A percentile compares a stretch with the other conserved stretches of the same genome.
Evolutionary conservation across 2,888 invertebrate genomes (phyloP).

Genomic region (Drosophila cognata): DNA sequence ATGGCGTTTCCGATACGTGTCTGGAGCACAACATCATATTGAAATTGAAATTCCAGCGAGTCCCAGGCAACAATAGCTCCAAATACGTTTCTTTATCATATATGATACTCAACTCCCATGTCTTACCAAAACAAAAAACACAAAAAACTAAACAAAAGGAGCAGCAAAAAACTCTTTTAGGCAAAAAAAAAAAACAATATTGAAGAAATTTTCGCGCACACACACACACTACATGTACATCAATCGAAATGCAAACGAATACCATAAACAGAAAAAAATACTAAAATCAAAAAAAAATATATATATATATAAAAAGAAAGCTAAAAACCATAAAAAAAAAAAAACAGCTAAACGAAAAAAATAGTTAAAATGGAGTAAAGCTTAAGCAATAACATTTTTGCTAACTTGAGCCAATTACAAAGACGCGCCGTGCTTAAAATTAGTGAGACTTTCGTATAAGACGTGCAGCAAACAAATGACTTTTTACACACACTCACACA

Average conservation of each 20-base stretch:
- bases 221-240: conserved; percentile 40
- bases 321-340: conserved; percentile 1
- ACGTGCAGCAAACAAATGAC: conserved; percentile 73
- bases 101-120: conserved; percentile 49
- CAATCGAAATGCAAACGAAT: conserved; percentile 78
- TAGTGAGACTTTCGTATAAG: conserved; percentile 59
- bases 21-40: conserved; percentile 44
- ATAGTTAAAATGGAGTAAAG: conserved; percentile 28
- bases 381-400: conserved; percentile 8
- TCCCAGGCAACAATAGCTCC: conserved; percentile 47
- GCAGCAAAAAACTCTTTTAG: conserved; percentile 38
- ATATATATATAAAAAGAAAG: conserved; percentile 18
- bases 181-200: conserved; percentile 29
- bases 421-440: conserved; percentile 54
- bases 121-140: conserved; percentile 24
- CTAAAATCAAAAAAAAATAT: conserved; percentile 32
- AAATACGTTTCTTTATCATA: conserved; percentile 35
- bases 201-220: conserved; percentile 46
- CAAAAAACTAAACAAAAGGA: conserved; percentile 23
- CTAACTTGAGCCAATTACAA: conserved; percentile 39
- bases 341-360: conserved; percentile 9
- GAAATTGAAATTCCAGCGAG: conserved; percentile 14
- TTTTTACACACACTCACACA: conserved; percentile 48
- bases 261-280: conserved; percentile 53
- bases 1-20: conserved; percentile 46